phyloP scores from a whole-genome alignment of 2,888 invertebrate genomes.

The Helicoverpa assulta region DNA sequence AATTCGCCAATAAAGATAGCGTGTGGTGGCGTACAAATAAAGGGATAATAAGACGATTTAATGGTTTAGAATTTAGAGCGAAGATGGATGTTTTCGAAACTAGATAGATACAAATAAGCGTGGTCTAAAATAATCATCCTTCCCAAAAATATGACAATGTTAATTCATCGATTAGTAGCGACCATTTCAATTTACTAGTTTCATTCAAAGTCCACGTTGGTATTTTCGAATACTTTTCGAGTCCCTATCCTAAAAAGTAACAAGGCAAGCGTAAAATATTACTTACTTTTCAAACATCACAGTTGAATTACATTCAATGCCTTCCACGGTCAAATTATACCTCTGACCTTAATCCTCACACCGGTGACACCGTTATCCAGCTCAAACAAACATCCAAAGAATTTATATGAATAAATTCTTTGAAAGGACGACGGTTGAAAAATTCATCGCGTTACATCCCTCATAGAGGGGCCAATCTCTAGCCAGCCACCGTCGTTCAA shows the following conservation, averaged over 20 bases:
- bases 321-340: background rate
- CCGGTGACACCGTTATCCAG: conserved; percentile 5
- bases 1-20: conserved; percentile 51
- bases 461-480: conserved; percentile 46
- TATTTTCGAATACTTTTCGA: too few relatives aligned
- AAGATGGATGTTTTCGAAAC: conserved; percentile 3
- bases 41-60: conserved; percentile 35
- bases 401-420: conserved; percentile 69
- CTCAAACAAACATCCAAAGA: conserved; percentile 46
- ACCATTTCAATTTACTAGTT: too few relatives aligned
- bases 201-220: too few relatives aligned
- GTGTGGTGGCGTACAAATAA: conserved; percentile 41
- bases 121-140: too few relatives aligned
- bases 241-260: background rate
- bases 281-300: background rate
- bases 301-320: background rate
- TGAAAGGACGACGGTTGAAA: conserved; percentile 59
- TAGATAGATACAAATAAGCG: too few relatives aligned
- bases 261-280: background rate
- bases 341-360: conserved; percentile 1
- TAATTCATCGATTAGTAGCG: too few relatives aligned
- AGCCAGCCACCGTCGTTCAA: conserved; percentile 21
- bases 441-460: conserved; percentile 58
- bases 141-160: too few relatives aligned
- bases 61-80: conserved; percentile 28